A percentile compares a stretch with the other conserved stretches of the same genome.
phyloP scores from a whole-genome alignment of 2,888 invertebrate species.

The Pecten maximus region DNA sequence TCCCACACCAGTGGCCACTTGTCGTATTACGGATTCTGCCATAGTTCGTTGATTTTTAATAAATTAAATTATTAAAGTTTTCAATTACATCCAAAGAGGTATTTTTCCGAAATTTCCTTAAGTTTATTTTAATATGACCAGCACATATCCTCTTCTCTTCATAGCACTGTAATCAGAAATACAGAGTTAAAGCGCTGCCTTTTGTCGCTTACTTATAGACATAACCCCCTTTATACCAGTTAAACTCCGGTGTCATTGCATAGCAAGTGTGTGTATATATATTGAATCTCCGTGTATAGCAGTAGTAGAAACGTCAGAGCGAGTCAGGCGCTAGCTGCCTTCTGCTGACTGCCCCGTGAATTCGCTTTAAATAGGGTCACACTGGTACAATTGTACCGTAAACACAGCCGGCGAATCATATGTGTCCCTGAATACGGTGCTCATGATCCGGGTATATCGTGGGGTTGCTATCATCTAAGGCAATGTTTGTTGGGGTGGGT shows the following conservation, averaged over 20 bases:
- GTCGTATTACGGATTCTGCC: conserved; percentile 10
- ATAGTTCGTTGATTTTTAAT: background rate
- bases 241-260: conserved; percentile 12
- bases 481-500: background rate
- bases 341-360: background rate
- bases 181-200: background rate
- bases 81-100: background rate
- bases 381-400: conserved; percentile 35
- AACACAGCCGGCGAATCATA: background rate
- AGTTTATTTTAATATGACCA: background rate
- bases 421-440: background rate
- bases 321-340: conserved; percentile 30
- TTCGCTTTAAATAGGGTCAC: conserved; percentile 33
- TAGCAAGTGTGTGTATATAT: conserved; percentile 27
- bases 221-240: conserved; percentile 1
- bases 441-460: background rate
- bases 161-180: background rate
- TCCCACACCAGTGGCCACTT: background rate
- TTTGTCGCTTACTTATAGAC: conserved; percentile 26
- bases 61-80: background rate
- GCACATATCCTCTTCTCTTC: background rate
- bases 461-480: background rate
- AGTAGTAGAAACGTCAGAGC: conserved; percentile 7
- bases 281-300: background rate
- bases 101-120: background rate